These are phyloP conservation scores for Saiga tatarica DNA, from an alignment of 2,113 vertebrate species.

Conservation along the genomic window DNA sequence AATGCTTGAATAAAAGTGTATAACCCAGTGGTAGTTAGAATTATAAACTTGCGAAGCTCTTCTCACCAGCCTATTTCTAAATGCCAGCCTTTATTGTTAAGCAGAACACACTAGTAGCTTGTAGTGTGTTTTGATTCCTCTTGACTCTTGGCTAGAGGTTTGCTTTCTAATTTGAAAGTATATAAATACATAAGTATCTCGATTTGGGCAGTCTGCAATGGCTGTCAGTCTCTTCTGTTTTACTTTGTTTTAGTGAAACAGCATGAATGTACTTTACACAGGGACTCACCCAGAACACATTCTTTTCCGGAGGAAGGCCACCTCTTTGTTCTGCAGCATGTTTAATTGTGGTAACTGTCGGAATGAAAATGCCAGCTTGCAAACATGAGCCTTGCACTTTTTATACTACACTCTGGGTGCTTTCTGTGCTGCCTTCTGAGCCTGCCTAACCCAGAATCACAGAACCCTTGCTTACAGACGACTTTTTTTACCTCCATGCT, in stretches of 20 bases:
- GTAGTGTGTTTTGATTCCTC: background rate
- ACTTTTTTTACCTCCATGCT: background rate
- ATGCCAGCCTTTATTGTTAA: background rate
- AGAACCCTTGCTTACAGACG: background rate
- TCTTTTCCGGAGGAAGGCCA: background rate
- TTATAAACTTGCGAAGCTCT: background rate
- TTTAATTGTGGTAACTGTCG: background rate
- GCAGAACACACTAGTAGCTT: background rate
- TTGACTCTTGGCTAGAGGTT: background rate
- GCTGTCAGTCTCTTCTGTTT: background rate
- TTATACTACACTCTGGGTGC: background rate
- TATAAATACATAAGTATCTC: background rate
- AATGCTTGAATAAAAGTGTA: background rate
- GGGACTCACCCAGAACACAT: background rate
- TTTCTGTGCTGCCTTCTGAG: background rate
- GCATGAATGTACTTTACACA: background rate
- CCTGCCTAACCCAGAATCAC: background rate
- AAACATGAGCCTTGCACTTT: background rate
- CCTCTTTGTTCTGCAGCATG: background rate
- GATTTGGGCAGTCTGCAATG: background rate
- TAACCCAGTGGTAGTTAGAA: background rate
- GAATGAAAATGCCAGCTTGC: background rate
- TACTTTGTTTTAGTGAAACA: background rate
- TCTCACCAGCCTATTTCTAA: background rate
- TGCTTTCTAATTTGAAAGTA: conserved; percentile 16